phyloP scores from a whole-genome alignment of 2,113 vertebrate genomes.

The Nibea albiflora region DNA sequence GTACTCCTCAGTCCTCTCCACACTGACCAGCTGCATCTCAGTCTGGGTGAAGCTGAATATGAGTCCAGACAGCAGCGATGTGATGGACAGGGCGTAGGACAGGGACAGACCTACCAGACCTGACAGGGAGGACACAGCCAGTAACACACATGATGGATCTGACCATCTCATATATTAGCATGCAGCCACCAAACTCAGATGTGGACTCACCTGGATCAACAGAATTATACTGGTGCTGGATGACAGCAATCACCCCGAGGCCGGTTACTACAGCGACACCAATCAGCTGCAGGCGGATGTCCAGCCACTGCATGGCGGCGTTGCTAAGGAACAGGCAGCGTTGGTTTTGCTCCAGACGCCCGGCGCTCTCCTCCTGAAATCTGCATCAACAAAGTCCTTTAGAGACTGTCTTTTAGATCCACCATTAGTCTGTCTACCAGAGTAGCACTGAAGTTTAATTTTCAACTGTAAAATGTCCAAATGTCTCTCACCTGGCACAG shows the following conservation, averaged over 20 bases:
- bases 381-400: slow-evolving; percentile 72
- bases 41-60: slow-evolving; percentile 93
- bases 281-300: slow-evolving; percentile 96
- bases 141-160: not conserved
- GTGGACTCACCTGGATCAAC: slow-evolving; percentile 88
- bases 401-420: no score
- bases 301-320: slow-evolving; percentile 92
- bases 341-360: slow-evolving; percentile 91
- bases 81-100: slow-evolving; percentile 95
- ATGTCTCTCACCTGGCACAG: slow-evolving; percentile 83
- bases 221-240: slow-evolving; percentile 88
- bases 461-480: no score
- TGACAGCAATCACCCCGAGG: slow-evolving; percentile 88
- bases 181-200: not conserved
- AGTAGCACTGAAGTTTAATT: no score
- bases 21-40: slow-evolving; percentile 95
- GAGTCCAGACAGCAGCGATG: slow-evolving; percentile 89
- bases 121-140: slow-evolving; percentile 59
- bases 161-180: rapidly evolving
- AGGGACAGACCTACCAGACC: slow-evolving; percentile 94
- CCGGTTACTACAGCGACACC: slow-evolving; percentile 90
- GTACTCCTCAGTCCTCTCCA: slow-evolving; percentile 95
- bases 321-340: slow-evolving; percentile 92
- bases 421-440: no score
- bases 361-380: slow-evolving; percentile 90